Evolutionary conservation across 1,140 invertebrate species (phyloP).

Genomic region (Ooceraea biroi): DNA sequence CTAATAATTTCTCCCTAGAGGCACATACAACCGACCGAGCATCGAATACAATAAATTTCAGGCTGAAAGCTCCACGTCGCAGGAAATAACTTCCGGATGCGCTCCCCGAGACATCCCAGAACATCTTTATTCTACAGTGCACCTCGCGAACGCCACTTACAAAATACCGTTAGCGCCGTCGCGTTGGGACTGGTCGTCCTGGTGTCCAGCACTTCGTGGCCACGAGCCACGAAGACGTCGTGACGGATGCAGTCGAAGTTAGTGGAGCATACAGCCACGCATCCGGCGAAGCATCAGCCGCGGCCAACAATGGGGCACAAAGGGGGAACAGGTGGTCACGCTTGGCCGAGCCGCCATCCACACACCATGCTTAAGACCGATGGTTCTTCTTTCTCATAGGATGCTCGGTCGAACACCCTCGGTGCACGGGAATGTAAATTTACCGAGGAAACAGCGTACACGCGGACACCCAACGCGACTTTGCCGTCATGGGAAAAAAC

Average conservation of each 20-base stretch:
- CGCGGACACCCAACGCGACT: neutral
- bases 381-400: conserved; percentile 17
- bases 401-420: conserved; percentile 37
- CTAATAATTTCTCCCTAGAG: too few relatives aligned
- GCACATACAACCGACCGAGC: too few relatives aligned
- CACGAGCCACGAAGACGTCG: conserved; percentile 55
- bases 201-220: conserved; percentile 2
- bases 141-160: conserved; percentile 17
- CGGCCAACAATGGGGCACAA: conserved; percentile 63
- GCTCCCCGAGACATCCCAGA: neutral
- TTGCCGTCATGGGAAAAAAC: neutral
- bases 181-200: conserved; percentile 24
- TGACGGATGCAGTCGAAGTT: conserved; percentile 49
- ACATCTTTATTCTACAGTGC: neutral
- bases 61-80: too few relatives aligned
- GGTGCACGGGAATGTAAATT: conserved; percentile 37
- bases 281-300: conserved; percentile 65
- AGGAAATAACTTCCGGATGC: neutral
- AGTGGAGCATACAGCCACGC: conserved; percentile 66
- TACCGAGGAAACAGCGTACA: neutral
- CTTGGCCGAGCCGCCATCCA: conserved; percentile 51
- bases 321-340: conserved; percentile 67
- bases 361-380: conserved; percentile 15
- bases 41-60: too few relatives aligned
- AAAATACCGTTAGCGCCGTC: conserved; percentile 35